Base-by-base conservation (phyloP, 2,113 vertebrate genomes). In the Barnardius zonarius region DNA sequence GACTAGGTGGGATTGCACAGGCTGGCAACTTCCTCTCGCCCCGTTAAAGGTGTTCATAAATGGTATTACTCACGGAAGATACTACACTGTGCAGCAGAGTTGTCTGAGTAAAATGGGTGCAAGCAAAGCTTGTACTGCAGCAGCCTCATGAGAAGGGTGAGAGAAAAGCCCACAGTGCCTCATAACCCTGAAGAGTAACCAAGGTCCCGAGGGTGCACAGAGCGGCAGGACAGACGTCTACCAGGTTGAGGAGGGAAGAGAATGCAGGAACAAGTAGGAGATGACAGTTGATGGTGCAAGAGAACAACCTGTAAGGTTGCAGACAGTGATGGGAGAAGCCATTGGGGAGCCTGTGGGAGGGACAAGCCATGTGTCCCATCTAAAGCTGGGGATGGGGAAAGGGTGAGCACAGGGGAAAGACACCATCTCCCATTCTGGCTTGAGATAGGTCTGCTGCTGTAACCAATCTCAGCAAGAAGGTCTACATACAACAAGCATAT, bases 401-500 rank as follows among this genome's bases (percentile, higher is more conserved):
- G 46, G 27, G 25, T 19, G 7, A 11, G 17, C 9, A 48, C 13
- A 69, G 31, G 17, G 12, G 14, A 80, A 69, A 46, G 48, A 35
- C 5, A 6, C 0, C 0, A 44, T 25, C 5, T 61, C 20, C 35
- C 22, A 5, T 51, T 79, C 54, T 76, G 78, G 11, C 33, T 83
- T 57, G 57, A 63, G 31, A 19, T 13, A 51, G 17, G 30, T 49
- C 33, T 82, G 51, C 62, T 89, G 51, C 66, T 51, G 44, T 55
- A 80, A 78, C 28, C 68, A 92, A 37, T 23, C 28, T 37, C 37
- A 51, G 35, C 14, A 66, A 80, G 67, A 69, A 24, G 7, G 2
- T 31, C 74, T 64, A 6, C 0, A 0, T 17, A 5, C 35, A 19
- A 20, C 2, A 0, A 63, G 57, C 1, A 1, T 28, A 15, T 6